These are phyloP conservation scores for Dascyllus trimaculatus DNA, from an alignment of 2,113 vertebrate species.

Conservation along the genomic window DNA sequence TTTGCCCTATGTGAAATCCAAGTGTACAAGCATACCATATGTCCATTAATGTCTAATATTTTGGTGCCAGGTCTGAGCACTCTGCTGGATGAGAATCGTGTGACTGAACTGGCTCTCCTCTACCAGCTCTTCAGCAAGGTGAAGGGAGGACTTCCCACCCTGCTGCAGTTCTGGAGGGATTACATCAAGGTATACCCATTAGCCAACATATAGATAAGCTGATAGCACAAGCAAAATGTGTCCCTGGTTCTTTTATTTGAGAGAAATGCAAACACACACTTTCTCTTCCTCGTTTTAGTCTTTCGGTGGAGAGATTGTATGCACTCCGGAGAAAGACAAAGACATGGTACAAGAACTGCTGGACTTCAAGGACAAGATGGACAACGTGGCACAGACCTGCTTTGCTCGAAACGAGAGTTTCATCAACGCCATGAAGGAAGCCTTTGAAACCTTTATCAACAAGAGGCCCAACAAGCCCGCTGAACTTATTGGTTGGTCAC, in stretches of 20 bases:
- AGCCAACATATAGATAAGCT: neutral
- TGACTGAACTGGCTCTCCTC: slow-evolving; percentile 93
- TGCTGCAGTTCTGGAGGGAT: slow-evolving; percentile 97
- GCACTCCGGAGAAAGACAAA: slow-evolving; percentile 99
- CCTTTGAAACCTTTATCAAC: slow-evolving; percentile 99
- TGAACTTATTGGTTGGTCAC: slow-evolving; percentile 92
- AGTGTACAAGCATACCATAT: neutral
- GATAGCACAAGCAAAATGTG: neutral
- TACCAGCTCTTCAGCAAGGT: slow-evolving; percentile 98
- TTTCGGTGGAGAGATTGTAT: slow-evolving; percentile 98
- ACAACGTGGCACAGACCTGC: slow-evolving; percentile 95
- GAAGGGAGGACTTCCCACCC: slow-evolving; percentile 93
- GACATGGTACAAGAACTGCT: slow-evolving; percentile 99
- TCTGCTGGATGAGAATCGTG: slow-evolving; percentile 95
- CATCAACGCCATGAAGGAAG: slow-evolving; percentile 99
- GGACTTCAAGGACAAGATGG: slow-evolving; percentile 99
- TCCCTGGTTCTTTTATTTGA: neutral
- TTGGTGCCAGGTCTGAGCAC: slow-evolving; percentile 89
- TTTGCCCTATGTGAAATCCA: neutral
- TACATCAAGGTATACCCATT: slow-evolving; percentile 92
- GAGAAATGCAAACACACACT: neutral
- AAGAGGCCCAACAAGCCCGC: slow-evolving; percentile 99
- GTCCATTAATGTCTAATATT: neutral
- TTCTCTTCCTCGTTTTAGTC: slow-evolving; percentile 81
- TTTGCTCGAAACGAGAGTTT: slow-evolving; percentile 97